phyloP scores from a whole-genome alignment of 2,797 vertebrate genomes.

The Rousettus madagascariensis region DNA sequence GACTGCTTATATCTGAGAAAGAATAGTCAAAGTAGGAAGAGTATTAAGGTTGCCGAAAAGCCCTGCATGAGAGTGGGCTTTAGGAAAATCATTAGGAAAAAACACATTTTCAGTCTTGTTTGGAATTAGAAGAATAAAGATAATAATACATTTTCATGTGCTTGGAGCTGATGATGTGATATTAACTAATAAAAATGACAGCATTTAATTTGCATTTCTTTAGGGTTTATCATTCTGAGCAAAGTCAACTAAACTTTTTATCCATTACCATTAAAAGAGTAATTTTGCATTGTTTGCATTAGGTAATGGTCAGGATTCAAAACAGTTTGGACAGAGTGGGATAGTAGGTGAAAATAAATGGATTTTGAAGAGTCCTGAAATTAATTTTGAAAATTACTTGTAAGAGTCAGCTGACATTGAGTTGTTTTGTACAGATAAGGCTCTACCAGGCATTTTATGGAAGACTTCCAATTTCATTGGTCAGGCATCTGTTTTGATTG shows the following conservation, averaged over 20 bases:
- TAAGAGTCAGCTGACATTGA: neutral
- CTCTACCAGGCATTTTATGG: neutral
- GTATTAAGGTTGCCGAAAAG: neutral
- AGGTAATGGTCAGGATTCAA: neutral
- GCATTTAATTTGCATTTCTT: neutral
- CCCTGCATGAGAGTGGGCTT: neutral
- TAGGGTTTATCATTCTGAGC: neutral
- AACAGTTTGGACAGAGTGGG: neutral
- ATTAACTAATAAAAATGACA: neutral
- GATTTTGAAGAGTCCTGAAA: neutral
- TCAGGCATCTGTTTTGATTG: neutral
- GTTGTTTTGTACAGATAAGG: neutral
- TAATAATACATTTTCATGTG: neutral
- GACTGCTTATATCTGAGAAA: neutral
- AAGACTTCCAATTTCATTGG: neutral
- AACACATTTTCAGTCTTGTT: neutral
- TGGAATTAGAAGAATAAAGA: neutral
- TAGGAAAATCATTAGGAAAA: neutral
- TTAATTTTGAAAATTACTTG: neutral
- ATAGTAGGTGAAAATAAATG: neutral
- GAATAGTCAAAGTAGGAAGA: neutral
- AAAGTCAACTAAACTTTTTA: neutral
- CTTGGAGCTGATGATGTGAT: neutral
- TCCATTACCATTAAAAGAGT: neutral
- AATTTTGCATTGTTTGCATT: neutral